Conservation (phyloP, 92 coral and sea anemone genomes). For the Zoanthus sociatus region DNA sequence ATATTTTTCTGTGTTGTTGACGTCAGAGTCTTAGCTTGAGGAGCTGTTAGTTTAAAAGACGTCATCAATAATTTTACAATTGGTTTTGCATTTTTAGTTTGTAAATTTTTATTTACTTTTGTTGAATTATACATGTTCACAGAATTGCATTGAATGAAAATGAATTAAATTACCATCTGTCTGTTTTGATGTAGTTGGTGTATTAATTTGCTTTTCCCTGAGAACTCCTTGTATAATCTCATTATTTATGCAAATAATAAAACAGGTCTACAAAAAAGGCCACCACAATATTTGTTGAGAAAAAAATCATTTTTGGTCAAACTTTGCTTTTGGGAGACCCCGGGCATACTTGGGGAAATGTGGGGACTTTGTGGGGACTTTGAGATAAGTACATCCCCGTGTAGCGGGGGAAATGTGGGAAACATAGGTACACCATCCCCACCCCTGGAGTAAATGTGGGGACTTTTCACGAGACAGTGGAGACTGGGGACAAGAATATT, state of each 20-base stretch:
- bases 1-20: not conserved
- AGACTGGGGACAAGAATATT: too few species aligned
- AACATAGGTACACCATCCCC: too few species aligned
- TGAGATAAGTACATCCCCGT: too few species aligned
- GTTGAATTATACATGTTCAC: too few species aligned
- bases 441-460: too few species aligned
- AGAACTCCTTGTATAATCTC: not conserved
- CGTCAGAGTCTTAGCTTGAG: not conserved
- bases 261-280: not conserved
- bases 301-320: too few species aligned
- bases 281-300: not conserved
- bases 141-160: not conserved
- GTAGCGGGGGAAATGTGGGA: too few species aligned
- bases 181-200: constrained; percentile 13
- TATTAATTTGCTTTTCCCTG: not conserved
- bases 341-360: too few species aligned
- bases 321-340: too few species aligned
- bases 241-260: constrained; percentile 1
- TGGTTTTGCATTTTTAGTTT: not conserved
- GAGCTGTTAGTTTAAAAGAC: not conserved
- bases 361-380: too few species aligned
- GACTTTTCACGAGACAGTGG: too few species aligned
- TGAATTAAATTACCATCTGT: constrained; percentile 4
- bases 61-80: not conserved
- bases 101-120: not conserved